Evolutionary conservation across 2,113 vertebrate genomes (phyloP).

Genomic region (Piliocolobus tephrosceles): DNA sequence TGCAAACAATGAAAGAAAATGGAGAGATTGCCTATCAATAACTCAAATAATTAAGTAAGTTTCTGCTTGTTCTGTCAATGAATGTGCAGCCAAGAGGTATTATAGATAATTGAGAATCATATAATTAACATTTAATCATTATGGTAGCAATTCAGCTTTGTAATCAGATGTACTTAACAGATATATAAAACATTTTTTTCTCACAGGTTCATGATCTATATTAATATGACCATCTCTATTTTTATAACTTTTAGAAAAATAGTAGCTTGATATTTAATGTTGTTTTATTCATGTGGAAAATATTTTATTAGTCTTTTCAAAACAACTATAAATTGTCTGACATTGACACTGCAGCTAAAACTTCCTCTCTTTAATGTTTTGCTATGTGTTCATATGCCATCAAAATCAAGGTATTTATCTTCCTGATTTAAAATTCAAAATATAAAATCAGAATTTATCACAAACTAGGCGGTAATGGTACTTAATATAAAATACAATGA

Average conservation of each 20-base stretch:
- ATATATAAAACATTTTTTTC: not conserved
- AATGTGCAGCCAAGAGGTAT: not conserved
- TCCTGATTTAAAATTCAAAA: not conserved
- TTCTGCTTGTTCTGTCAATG: not conserved
- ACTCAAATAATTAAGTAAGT: not conserved
- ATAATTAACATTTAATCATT: not conserved
- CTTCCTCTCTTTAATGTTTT: not conserved
- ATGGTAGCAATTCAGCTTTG: not conserved
- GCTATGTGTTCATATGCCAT: not conserved
- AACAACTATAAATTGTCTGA: not conserved
- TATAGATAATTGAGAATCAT: not conserved
- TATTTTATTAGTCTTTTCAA: not conserved
- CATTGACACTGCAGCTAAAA: not conserved
- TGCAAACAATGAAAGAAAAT: not conserved
- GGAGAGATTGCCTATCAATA: not conserved
- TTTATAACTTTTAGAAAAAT: not conserved
- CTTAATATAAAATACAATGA: not conserved
- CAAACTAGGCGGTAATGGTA: not conserved
- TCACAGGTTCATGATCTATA: not conserved
- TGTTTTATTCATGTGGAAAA: not conserved
- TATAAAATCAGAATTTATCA: not conserved
- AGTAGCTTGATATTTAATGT: not conserved
- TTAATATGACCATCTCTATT: not conserved
- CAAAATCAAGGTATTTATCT: not conserved
- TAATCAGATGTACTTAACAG: conserved; percentile 9